Evolutionary conservation across 2,888 invertebrate genomes (phyloP), one percentile per base, ranked within the genome.

Genomic region (Tenthredo livida): DNA sequence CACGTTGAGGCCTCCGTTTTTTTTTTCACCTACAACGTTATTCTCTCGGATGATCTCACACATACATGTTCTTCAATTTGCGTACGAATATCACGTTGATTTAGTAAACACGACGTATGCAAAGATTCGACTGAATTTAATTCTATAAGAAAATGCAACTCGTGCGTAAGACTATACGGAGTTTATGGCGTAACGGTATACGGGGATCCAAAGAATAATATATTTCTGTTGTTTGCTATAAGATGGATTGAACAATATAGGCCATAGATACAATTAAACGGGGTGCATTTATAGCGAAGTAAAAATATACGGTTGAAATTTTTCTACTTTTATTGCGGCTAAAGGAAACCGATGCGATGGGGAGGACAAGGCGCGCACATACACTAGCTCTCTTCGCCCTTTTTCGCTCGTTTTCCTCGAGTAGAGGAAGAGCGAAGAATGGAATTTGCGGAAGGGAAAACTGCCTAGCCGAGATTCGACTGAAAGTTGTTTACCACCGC

Each of bases 401-500:
- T 54, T 77, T 77, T 77, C 77, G 54, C 43, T 77, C 77, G 58
- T 58, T 61, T 61, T 40, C 47, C 25, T 33, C n/a, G 61, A 80
- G 40, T 58, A 40, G 37, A 80, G 80, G 80, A 80, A 75, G 43
- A 29, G 61, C 58, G 80, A 61, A 80, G 58, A 80, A 80, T 80
- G 61, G 80, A 80, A 58, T 80, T 67, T 29, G 80, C 40, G 80
- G 80, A 61, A 80, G 80, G 80, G 80, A 80, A 80, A 80, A 61
- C 80, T 80, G 80, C 83, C 83, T 83, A 65, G 83, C 83, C 47
- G 70, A 83, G 83, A 70, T 83, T 83, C 83, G 70, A 70, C 83
- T 83, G 83, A 83, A 83, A 83, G 83, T 83, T 83, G 83, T 83
- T 83, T 83, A 83, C 83, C 83, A 83, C 65, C 67, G 83, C 67